Base-by-base conservation (phyloP, 1,140 invertebrate species). In the Propsilocerus akamusi region DNA sequence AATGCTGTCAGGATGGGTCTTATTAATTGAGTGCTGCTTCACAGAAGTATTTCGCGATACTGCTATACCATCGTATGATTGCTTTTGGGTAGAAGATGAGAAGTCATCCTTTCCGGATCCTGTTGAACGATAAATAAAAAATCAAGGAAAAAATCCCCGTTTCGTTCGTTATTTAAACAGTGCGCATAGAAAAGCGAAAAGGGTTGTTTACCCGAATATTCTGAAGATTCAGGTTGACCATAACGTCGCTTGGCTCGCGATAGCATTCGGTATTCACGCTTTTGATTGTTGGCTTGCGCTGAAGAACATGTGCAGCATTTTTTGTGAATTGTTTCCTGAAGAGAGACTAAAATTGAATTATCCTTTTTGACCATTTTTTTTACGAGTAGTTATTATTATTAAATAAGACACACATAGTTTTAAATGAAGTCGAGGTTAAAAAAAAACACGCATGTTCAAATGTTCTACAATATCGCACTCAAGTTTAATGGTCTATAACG, bases 121-220 rank as follows among this genome's bases (percentile, higher is more conserved):
- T 41, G 10, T 41, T 41, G 6, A 3, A n/a, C n/a, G n/a, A n/a
- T n/a, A n/a, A n/a, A n/a, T n/a, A 30, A 6, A 30, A 30, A 3
- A 30, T 30, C n/a, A 11, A 7, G 2, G 3, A 30, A 4, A 30
- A 4, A 6, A 2, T 30, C n/a, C 10, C 28, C 10, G 28, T 11
- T 8, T 30, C n/a, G 28, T 30, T 30, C 10, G 10, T 30, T 30
- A 8, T 30, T 30, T 11, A 2, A 30, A 11, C n/a, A 30, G n/a
- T 30, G 28, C 6, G 2, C n/a, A n/a, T 3, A 11, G 10, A 30
- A 30, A 30, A n/a, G 28, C n/a, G 2, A 30, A 3, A 3, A n/a
- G n/a, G n/a, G n/a, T n/a, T n/a, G n/a, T n/a, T 47, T 28, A 61
- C 62, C 58, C 61, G 59, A 47, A 62, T 55, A 46, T 58, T 41